Conservation (phyloP, 2,113 vertebrate genomes). For the Rhizomys pruinosus region DNA sequence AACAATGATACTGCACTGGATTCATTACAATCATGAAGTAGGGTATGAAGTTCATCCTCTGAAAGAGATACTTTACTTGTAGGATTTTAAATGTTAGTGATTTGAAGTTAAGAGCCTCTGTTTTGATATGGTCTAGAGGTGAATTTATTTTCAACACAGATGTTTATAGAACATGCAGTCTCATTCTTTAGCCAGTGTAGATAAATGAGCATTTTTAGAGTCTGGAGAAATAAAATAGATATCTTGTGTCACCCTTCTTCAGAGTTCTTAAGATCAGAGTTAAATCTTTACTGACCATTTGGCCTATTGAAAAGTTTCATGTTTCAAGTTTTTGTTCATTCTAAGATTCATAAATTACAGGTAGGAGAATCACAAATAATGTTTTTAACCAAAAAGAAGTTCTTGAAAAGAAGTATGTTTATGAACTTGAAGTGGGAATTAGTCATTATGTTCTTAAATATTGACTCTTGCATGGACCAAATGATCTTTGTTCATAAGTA, state of each 20-base stretch:
- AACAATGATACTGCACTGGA: constrained; percentile 34
- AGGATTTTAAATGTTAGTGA: neutral
- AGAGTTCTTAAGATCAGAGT: constrained; percentile 52
- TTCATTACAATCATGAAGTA: constrained; percentile 35
- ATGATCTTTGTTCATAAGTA: constrained; percentile 69
- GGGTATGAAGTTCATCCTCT: neutral
- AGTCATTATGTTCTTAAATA: constrained; percentile 74
- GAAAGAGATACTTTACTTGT: neutral
- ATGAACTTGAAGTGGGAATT: constrained; percentile 69
- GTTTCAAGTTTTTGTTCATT: constrained; percentile 68
- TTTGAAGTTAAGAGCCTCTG: constrained; percentile 22
- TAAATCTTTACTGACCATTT: constrained; percentile 32
- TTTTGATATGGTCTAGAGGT: constrained; percentile 45
- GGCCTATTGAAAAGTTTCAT: constrained; percentile 23
- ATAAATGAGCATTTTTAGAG: constrained; percentile 15
- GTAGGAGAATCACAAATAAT: constrained; percentile 72
- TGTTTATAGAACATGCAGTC: constrained; percentile 17
- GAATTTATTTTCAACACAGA: neutral
- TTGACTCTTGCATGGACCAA: constrained; percentile 41
- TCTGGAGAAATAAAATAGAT: constrained; percentile 18
- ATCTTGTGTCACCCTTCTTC: constrained; percentile 26
- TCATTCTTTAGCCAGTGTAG: constrained; percentile 39
- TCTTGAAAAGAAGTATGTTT: constrained; percentile 71
- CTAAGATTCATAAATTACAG: constrained; percentile 58
- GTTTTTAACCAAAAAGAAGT: constrained; percentile 57